A percentile compares a stretch with the other conserved stretches of the same genome.
phyloP scores from a whole-genome alignment of 1,140 invertebrate genomes.

The Drosophila miranda region DNA sequence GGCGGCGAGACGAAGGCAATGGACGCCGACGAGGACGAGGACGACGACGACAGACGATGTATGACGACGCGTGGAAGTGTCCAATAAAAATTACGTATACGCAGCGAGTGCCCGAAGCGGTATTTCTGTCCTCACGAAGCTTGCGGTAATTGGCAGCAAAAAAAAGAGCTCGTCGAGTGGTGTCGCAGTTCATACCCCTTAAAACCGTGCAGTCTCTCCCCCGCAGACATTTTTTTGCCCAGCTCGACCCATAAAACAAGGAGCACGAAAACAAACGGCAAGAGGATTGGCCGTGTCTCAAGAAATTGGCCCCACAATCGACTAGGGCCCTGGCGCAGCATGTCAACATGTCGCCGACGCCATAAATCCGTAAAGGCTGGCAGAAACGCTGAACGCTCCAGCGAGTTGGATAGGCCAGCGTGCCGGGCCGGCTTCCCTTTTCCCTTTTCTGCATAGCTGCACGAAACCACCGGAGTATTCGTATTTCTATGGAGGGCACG shows the following conservation, averaged over 20 bases:
- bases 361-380: conserved; percentile 67
- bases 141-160: conserved; percentile 63
- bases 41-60: conserved; percentile 40
- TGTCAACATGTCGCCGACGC: conserved; percentile 72
- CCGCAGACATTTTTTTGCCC: conserved; percentile 13
- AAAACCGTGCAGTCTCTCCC: neutral
- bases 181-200: neutral
- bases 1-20: conserved; percentile 24
- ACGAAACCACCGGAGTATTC: conserved; percentile 42
- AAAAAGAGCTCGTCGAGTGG: conserved; percentile 16
- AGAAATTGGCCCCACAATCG: conserved; percentile 31
- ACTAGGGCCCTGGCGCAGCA: conserved; percentile 42
- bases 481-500: conserved; percentile 49
- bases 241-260: conserved; percentile 59
- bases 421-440: too few species aligned
- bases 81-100: conserved; percentile 77
- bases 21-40: conserved; percentile 18
- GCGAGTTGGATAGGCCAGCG: conserved; percentile 9
- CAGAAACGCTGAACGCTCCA: conserved; percentile 51
- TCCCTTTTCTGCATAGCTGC: conserved; percentile 47
- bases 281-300: conserved; percentile 9
- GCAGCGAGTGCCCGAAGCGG: conserved; percentile 51
- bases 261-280: conserved; percentile 31
- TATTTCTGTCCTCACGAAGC: conserved; percentile 50
- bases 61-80: conserved; percentile 64